Conservation (phyloP, 2,797 vertebrate species). For the Chromobotia macracanthus region DNA sequence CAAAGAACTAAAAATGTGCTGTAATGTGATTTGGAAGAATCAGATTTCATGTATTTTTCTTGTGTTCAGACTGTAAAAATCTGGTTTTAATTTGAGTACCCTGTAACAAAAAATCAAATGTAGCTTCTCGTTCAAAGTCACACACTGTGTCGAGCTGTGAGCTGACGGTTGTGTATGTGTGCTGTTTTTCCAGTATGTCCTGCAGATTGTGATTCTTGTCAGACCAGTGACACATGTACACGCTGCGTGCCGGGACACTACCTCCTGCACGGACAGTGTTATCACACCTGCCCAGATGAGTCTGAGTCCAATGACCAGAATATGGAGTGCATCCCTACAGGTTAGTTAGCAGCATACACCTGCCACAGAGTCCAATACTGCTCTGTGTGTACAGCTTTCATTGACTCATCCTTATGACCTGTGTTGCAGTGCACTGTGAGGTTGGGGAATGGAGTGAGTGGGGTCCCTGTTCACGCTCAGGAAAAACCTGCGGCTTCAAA, state of each 20-base stretch:
- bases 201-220: constrained; percentile 91
- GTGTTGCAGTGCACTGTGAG: constrained; percentile 89
- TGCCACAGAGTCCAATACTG: not conserved
- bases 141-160: not conserved
- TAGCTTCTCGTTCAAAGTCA: no score
- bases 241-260: constrained; percentile 90
- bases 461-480: constrained; percentile 88
- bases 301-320: constrained; percentile 89
- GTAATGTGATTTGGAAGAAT: no score
- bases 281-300: constrained; percentile 90
- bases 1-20: no score
- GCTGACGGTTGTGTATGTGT: constrained; percentile 33
- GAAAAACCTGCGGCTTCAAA: constrained; percentile 93
- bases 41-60: no score
- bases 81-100: no score
- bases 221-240: constrained; percentile 89
- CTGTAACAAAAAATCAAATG: no score
- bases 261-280: constrained; percentile 89
- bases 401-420: not conserved
- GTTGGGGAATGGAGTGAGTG: constrained; percentile 91
- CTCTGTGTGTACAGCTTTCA: constrained; percentile 2
- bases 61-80: no score
- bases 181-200: constrained; percentile 85
- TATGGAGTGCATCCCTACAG: constrained; percentile 89
- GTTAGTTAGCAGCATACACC: constrained; percentile 72